These are phyloP conservation scores for Paragorgia papillata DNA, from an alignment of 92 coral and sea anemone species.

Conservation along the genomic window DNA sequence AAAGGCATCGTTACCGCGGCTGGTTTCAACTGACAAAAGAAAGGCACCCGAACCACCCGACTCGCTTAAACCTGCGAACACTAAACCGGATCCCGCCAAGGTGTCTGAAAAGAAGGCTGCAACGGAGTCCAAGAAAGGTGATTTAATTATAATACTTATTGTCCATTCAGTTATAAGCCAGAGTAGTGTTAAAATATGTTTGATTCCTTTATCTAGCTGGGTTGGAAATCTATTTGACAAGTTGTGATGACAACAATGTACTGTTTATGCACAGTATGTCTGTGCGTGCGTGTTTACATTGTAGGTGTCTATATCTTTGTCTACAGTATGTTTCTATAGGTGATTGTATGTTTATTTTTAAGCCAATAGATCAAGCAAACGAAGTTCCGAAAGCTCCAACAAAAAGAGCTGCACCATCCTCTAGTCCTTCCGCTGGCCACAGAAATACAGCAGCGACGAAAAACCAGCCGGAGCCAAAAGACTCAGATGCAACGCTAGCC, in stretches of 20 bases:
- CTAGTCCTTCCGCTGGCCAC: constrained; percentile 16
- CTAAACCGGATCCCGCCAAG: not conserved
- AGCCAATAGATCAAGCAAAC: constrained; percentile 25
- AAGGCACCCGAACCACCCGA: constrained; percentile 32
- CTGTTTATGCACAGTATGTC: no score
- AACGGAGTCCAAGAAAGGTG: not conserved
- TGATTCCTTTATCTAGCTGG: no score
- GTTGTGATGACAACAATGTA: no score
- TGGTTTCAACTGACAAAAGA: constrained; percentile 26
- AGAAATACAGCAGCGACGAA: constrained; percentile 25
- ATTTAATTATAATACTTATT: not conserved
- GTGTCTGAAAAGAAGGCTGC: constrained; percentile 4
- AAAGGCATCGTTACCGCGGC: constrained; percentile 22
- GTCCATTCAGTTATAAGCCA: no score
- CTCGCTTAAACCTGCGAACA: not conserved
- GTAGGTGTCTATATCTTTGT: no score
- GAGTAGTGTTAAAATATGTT: no score
- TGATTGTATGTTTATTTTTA: constrained; percentile 9
- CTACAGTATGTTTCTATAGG: not conserved
- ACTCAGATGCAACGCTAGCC: constrained; percentile 25
- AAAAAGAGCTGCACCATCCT: constrained; percentile 41
- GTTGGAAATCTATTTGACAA: no score
- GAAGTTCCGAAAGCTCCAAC: constrained; percentile 48
- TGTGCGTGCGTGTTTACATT: no score
- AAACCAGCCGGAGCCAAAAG: not conserved